Percentiles rank a stretch among this genome's conserved stretches.
Evolutionary conservation across 2,888 invertebrate genomes (phyloP).

Genomic region (Thereva unica): DNA sequence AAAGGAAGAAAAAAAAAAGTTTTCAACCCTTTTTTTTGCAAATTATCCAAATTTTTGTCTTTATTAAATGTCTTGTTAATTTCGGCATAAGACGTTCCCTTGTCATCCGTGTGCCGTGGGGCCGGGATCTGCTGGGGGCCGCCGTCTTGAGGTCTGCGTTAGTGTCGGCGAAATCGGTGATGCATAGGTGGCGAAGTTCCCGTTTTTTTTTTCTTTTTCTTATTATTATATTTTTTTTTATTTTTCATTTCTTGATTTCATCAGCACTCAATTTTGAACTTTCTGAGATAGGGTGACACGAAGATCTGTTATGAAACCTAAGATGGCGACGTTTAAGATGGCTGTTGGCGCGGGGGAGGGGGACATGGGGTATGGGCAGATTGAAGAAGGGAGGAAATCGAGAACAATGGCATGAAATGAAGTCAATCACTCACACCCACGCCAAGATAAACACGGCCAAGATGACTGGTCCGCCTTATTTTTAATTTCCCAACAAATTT

Average conservation of each 20-base stretch:
- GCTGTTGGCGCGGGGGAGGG: not conserved
- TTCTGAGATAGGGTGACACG: constrained; percentile 20
- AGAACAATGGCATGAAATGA: constrained; percentile 33
- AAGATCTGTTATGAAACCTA: constrained; percentile 3
- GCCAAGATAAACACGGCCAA: constrained; percentile 19
- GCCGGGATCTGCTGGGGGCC: not conserved
- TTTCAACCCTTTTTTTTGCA: constrained; percentile 18
- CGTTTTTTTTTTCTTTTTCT: not conserved
- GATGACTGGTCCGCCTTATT: constrained; percentile 25
- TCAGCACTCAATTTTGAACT: constrained; percentile 14
- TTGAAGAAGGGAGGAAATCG: not conserved
- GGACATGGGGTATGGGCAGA: not conserved
- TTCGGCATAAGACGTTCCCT: constrained; percentile 12
- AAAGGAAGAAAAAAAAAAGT: constrained; percentile 2
- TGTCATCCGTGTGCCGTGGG: constrained; percentile 1
- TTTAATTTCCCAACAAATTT: constrained; percentile 36
- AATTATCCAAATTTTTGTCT: constrained; percentile 30
- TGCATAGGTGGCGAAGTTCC: constrained; percentile 7
- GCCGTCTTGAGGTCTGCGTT: too few species aligned
- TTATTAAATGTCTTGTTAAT: constrained; percentile 35
- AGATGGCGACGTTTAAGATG: constrained; percentile 1
- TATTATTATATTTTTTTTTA: too few species aligned
- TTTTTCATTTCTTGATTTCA: constrained; percentile 16
- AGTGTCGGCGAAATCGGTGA: not conserved
- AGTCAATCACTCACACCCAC: constrained; percentile 34